Base-by-base conservation (phyloP, 1,140 invertebrate genomes). In the Musca domestica region DNA sequence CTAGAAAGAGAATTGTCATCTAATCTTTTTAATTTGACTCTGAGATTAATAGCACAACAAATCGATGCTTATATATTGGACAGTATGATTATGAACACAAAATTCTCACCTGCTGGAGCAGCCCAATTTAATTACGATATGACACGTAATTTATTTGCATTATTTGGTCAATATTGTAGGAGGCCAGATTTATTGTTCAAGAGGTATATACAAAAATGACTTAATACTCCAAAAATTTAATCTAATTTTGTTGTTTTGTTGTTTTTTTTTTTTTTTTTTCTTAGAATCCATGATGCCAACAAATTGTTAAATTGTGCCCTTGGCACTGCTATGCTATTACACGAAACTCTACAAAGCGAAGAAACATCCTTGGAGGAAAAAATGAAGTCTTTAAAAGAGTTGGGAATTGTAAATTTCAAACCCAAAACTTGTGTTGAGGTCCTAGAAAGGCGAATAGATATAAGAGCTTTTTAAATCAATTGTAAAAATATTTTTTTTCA, bases 111-210 rank as follows among this genome's bases (percentile, higher is more conserved):
- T n/a, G 92, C 92, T 10, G 95, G 95, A 22, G 91, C 91, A 25
- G 78, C 88, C 49, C 95, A 96, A 83, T 85, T 98, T 46, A 89
- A 94, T 74, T 94, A 91, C 83, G 95, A 98, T 75, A 89, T 96
- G 74, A 88, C 86, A 46, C 85, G 93, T 70, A 96, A 95, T 83
- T 83, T 98, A 9, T 89, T 96, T 72, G 92, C 95, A 0, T 84
- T 96, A 58, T 95, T 97, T 84, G 89, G 91, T 17, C 88, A 92
- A 46, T 94, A 92, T 71, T 91, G 89, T 0, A 84, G 87, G 15
- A 88, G 90, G 72, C 90, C 94, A 46, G 89, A 92, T 75, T 88
- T 87, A 61, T 89, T 92, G 74, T 92, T 96, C 77, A 88, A 88
- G 68, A 85, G 89, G 94, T 96, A 87, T 34, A 41, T 56, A 52